Evolutionary conservation across 2,113 vertebrate species (phyloP).

Genomic region (Thermophis baileyi): DNA sequence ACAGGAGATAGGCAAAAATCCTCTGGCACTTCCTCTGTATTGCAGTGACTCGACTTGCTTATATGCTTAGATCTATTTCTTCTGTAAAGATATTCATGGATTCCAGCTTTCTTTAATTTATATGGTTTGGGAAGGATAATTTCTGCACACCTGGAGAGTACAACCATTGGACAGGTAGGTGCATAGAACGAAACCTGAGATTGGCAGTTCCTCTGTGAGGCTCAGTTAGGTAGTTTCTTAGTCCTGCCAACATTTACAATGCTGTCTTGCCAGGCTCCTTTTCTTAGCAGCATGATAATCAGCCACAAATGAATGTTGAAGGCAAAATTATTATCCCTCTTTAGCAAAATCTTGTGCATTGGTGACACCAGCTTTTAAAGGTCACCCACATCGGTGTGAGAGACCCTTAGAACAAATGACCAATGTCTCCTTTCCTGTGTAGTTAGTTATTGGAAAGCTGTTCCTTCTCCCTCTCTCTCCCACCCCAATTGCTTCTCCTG

Average conservation of each 20-base stretch:
- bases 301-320: not conserved
- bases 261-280: not conserved
- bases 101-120: not conserved
- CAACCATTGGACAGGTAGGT: not conserved
- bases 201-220: not conserved
- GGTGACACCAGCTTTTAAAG: constrained; percentile 3
- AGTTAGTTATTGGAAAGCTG: not conserved
- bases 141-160: not conserved
- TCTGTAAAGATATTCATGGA: not conserved
- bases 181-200: not conserved
- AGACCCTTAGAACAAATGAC: constrained; percentile 12
- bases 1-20: not conserved
- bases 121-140: not conserved
- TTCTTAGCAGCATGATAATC: not conserved
- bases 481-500: not conserved
- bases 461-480: not conserved
- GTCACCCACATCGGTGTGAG: not conserved
- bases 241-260: not conserved
- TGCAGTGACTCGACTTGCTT: not conserved
- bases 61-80: not conserved
- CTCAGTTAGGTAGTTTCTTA: not conserved
- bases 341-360: not conserved
- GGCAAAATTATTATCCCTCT: not conserved
- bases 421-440: constrained; percentile 11
- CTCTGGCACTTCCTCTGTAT: not conserved